Percentiles rank a stretch among this genome's conserved stretches.
Conservation (phyloP, 2,888 invertebrate genomes). For the Serrognathus titanus region DNA sequence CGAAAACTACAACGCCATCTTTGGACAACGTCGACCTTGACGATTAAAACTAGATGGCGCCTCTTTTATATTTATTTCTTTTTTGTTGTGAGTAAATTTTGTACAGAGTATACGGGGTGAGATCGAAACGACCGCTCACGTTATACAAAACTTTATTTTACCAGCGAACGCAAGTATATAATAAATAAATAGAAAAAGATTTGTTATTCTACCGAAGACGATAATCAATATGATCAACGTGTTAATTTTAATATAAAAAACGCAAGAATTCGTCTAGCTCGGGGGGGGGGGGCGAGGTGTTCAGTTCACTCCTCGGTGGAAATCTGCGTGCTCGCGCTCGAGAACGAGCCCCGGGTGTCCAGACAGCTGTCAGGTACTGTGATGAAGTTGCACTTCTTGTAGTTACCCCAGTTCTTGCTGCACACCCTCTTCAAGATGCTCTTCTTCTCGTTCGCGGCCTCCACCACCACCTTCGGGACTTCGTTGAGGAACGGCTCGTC, state of each 20-base stretch:
- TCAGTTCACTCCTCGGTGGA: conserved; percentile 42
- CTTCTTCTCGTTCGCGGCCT: conserved; percentile 38
- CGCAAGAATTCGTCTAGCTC: not conserved
- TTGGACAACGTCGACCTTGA: too few relatives aligned
- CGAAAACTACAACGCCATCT: too few relatives aligned
- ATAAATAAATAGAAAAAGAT: too few relatives aligned
- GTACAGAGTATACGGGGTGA: too few relatives aligned
- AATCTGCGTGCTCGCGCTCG: conserved; percentile 48
- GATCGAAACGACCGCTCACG: too few relatives aligned
- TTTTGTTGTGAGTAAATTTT: too few relatives aligned
- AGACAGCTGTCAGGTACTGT: conserved; percentile 45
- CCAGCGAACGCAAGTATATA: too few relatives aligned
- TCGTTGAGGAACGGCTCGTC: conserved; percentile 12
- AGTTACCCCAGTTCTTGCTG: conserved; percentile 32
- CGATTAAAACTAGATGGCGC: too few relatives aligned
- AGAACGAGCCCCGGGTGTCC: conserved; percentile 46
- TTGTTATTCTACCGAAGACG: too few relatives aligned
- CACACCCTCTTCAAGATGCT: conserved; percentile 46
- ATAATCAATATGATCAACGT: conserved; percentile 19
- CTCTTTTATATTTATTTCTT: too few relatives aligned
- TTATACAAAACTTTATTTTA: too few relatives aligned
- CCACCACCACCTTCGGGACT: conserved; percentile 42
- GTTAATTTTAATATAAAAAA: conserved; percentile 19
- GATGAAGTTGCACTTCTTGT: conserved; percentile 40
- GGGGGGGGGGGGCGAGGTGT: not conserved